phyloP scores from a whole-genome alignment of 2,888 invertebrate genomes.

The Brenthis ino region DNA sequence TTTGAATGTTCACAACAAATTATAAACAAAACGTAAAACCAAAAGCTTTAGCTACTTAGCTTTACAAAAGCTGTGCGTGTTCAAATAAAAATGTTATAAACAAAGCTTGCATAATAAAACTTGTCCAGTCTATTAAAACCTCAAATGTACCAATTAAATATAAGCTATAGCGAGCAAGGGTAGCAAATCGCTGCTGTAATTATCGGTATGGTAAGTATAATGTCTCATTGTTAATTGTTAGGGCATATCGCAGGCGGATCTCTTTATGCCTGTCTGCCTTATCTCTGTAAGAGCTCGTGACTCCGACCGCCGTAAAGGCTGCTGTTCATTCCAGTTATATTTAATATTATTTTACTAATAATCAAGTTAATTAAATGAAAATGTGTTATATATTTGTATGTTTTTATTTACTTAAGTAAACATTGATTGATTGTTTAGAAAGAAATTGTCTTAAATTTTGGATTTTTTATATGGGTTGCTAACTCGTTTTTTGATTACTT shows the following conservation, averaged over 20 bases:
- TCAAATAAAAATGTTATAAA: not conserved
- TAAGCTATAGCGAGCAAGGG: constrained; percentile 58
- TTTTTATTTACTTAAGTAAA: no score
- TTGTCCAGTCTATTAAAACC: constrained; percentile 19
- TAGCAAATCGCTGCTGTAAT: constrained; percentile 73
- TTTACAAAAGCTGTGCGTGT: no score
- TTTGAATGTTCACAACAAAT: no score
- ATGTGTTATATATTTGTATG: not conserved
- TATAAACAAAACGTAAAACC: no score
- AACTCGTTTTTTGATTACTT: no score
- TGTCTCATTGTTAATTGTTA: constrained; percentile 83
- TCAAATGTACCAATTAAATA: constrained; percentile 48
- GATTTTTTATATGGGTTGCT: no score
- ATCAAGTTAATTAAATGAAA: not conserved
- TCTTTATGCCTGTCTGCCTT: constrained; percentile 73
- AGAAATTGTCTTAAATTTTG: no score
- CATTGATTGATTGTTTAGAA: no score
- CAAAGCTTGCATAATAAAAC: constrained; percentile 1
- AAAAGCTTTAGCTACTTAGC: no score
- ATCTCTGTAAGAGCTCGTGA: constrained; percentile 60
- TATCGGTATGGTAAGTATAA: constrained; percentile 77
- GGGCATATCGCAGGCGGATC: constrained; percentile 75
- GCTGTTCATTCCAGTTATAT: constrained; percentile 42
- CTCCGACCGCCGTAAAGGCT: constrained; percentile 50
- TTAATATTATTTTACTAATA: constrained; percentile 3